Percentiles rank a stretch among this genome's conserved stretches.
Conservation (phyloP, 2,797 vertebrate species). For the Molossus alvarezi region DNA sequence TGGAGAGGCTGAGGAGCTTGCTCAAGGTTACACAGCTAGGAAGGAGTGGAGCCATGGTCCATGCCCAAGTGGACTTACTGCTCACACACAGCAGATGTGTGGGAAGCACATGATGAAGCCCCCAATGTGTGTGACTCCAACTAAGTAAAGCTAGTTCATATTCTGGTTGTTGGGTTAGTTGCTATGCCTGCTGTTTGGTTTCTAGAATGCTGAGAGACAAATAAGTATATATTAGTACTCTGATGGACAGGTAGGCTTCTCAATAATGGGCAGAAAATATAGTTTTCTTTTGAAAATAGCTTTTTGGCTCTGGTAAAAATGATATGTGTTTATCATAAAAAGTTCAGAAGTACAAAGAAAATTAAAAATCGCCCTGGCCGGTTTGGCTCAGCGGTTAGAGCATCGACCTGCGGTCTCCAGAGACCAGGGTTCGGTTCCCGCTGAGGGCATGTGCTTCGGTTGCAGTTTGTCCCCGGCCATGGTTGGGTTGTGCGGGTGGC, state of each 20-base stretch:
- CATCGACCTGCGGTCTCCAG: too few relatives aligned
- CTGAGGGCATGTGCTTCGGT: too few relatives aligned
- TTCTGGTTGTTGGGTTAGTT: not conserved
- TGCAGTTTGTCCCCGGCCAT: too few relatives aligned
- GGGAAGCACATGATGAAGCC: not conserved
- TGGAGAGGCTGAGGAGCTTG: not conserved
- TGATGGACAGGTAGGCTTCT: slow-evolving; percentile 48
- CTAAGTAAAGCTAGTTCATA: not conserved
- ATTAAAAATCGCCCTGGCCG: slow-evolving; percentile 48
- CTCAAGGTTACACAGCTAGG: not conserved
- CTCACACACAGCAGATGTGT: rapidly evolving
- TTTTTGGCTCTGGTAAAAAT: slow-evolving; percentile 58
- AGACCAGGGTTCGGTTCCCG: too few relatives aligned
- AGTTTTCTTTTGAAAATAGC: slow-evolving; percentile 44
- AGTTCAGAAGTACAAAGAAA: slow-evolving; percentile 12
- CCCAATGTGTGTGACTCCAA: too few relatives aligned
- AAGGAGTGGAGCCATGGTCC: not conserved
- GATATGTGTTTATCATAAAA: slow-evolving; percentile 43
- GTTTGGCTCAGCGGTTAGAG: too few relatives aligned
- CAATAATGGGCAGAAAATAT: slow-evolving; percentile 42
- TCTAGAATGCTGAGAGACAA: slow-evolving; percentile 7
- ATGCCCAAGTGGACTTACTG: not conserved
- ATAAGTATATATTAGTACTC: not conserved
- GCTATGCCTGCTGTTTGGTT: not conserved
- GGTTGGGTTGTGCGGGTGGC: too few relatives aligned